Evolutionary conservation across 2,113 vertebrate species (phyloP).

Genomic region (Pitta sordida): DNA sequence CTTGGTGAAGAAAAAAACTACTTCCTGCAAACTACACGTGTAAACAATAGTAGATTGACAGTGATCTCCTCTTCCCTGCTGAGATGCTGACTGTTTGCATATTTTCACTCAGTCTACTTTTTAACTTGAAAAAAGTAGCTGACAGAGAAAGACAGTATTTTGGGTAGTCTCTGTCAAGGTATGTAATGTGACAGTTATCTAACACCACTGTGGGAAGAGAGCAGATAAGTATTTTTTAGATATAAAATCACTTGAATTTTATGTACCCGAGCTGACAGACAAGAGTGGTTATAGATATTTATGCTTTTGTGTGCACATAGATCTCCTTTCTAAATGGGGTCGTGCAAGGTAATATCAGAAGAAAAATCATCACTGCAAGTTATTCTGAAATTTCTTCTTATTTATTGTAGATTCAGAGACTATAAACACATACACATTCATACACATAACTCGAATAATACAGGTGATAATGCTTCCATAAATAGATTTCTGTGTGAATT

Average conservation of each 20-base stretch:
- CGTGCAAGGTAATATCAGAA: not conserved
- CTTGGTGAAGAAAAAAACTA: constrained; percentile 5
- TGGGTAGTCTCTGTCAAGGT: not conserved
- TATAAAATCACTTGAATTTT: not conserved
- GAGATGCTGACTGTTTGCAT: not conserved
- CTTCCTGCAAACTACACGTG: not conserved
- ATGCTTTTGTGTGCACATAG: accelerated
- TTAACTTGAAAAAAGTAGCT: not conserved
- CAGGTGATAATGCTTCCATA: not conserved
- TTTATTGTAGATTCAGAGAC: not conserved
- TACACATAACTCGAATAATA: not conserved
- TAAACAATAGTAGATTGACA: not conserved
- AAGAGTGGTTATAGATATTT: not conserved
- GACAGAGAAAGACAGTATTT: not conserved
- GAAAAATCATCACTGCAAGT: not conserved
- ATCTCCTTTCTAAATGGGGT: not conserved
- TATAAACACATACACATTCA: not conserved
- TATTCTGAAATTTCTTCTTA: not conserved
- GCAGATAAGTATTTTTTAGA: not conserved
- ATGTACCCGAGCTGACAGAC: not conserved
- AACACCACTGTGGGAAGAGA: not conserved
- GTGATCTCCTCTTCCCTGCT: not conserved
- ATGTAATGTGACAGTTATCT: not conserved
- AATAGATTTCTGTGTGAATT: not conserved
- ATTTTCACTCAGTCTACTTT: not conserved